Evolutionary conservation across 1,140 invertebrate genomes (phyloP).

Genomic region (Drosophila bipectinata): DNA sequence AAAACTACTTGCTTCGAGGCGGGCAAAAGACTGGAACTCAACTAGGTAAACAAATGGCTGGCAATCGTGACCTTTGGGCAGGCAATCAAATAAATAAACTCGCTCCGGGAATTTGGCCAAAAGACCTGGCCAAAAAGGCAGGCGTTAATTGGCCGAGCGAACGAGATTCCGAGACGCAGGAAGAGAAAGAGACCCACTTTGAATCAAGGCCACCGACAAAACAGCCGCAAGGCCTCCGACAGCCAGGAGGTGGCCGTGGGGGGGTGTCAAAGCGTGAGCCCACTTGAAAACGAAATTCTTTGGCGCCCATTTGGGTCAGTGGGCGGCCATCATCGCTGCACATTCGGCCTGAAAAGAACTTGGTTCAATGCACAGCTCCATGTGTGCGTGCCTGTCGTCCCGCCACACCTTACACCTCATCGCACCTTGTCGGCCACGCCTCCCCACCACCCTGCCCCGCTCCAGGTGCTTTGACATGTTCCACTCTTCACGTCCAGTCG

Average conservation of each 20-base stretch:
- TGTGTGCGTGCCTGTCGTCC: constrained; percentile 21
- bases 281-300: constrained; percentile 67
- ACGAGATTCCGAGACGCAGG: constrained; percentile 11
- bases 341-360: constrained; percentile 43
- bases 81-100: constrained; percentile 66
- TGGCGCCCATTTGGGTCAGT: constrained; percentile 69
- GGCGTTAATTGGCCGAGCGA: constrained; percentile 65
- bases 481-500: constrained; percentile 48
- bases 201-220: constrained; percentile 70
- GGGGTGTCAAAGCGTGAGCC: too few relatives aligned
- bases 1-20: constrained; percentile 42
- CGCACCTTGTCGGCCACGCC: constrained; percentile 9
- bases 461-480: constrained; percentile 49
- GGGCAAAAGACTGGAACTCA: constrained; percentile 10
- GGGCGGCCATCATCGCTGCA: constrained; percentile 60
- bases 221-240: constrained; percentile 31
- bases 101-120: constrained; percentile 39
- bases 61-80: constrained; percentile 48
- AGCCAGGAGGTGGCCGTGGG: constrained; percentile 2
- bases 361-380: constrained; percentile 63
- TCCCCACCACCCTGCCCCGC: not conserved
- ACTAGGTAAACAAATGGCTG: constrained; percentile 32
- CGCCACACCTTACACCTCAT: constrained; percentile 44
- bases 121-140: constrained; percentile 23
- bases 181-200: constrained; percentile 34